Evolutionary conservation across 2,888 invertebrate genomes (phyloP).

Genomic region (Plutella xylostella): DNA sequence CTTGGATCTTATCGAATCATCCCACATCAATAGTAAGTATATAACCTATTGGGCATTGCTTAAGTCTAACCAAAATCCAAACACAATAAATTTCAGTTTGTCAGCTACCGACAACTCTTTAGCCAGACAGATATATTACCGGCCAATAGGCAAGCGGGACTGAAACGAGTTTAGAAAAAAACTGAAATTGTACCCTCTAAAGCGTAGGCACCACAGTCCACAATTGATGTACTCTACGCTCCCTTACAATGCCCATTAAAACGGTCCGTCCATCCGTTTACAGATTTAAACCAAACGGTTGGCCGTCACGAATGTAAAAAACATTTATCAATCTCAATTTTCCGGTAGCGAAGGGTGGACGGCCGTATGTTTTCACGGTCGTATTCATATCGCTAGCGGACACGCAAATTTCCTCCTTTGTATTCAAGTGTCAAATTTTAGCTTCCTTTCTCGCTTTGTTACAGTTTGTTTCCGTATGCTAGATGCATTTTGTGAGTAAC

Average conservation of each 20-base stretch:
- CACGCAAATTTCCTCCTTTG: too few relatives aligned
- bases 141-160: slow-evolving; percentile 38
- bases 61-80: neutral
- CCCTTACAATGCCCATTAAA: slow-evolving; percentile 55
- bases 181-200: too few relatives aligned
- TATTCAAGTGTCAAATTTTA: too few relatives aligned
- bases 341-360: neutral
- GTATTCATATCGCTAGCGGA: too few relatives aligned
- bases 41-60: too few relatives aligned
- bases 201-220: slow-evolving; percentile 28
- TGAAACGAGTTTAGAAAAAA: slow-evolving; percentile 24
- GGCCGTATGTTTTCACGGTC: neutral
- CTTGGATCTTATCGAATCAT: too few relatives aligned
- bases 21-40: too few relatives aligned
- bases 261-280: slow-evolving; percentile 51
- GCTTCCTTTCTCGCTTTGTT: too few relatives aligned
- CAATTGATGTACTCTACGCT: slow-evolving; percentile 46
- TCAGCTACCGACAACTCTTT: slow-evolving; percentile 21
- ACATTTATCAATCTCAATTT: slow-evolving; percentile 44
- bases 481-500: too few relatives aligned
- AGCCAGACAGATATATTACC: slow-evolving; percentile 55
- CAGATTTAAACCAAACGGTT: slow-evolving; percentile 51
- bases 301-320: slow-evolving; percentile 47
- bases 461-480: too few relatives aligned
- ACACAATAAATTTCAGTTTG: neutral